Evolutionary conservation across 2,797 vertebrate species (phyloP).

Genomic region (Phyllotis vaccarum): DNA sequence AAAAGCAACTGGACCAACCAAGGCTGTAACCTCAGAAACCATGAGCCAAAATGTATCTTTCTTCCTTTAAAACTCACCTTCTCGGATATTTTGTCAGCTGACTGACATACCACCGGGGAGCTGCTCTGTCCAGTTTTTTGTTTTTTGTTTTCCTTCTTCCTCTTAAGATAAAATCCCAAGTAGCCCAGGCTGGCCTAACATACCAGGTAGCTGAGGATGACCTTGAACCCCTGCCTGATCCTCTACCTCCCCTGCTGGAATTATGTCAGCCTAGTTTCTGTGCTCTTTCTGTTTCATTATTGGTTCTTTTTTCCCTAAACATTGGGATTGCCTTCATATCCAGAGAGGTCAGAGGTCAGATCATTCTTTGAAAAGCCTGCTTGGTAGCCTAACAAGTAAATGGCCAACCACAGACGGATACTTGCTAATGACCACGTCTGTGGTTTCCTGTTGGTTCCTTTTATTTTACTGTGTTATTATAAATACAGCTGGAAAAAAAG

Average conservation of each 20-base stretch:
- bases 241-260: neutral
- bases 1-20: neutral
- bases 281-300: neutral
- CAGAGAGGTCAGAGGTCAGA: neutral
- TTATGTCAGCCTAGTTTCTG: neutral
- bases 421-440: neutral
- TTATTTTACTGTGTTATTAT: neutral
- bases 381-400: neutral
- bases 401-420: neutral
- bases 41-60: neutral
- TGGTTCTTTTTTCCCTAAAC: neutral
- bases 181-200: neutral
- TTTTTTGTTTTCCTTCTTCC: neutral
- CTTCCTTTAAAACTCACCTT: neutral
- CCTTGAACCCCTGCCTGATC: too few relatives aligned
- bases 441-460: neutral
- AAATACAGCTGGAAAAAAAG: conserved; percentile 47
- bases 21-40: neutral
- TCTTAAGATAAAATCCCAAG: neutral
- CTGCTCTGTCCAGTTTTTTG: neutral
- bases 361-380: conserved; percentile 22
- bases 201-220: neutral
- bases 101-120: neutral
- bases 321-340: neutral
- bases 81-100: neutral